Evolutionary conservation across 2,888 invertebrate genomes (phyloP), one percentile per base, ranked within the genome.

Genomic region (Folsomia manolachei): DNA sequence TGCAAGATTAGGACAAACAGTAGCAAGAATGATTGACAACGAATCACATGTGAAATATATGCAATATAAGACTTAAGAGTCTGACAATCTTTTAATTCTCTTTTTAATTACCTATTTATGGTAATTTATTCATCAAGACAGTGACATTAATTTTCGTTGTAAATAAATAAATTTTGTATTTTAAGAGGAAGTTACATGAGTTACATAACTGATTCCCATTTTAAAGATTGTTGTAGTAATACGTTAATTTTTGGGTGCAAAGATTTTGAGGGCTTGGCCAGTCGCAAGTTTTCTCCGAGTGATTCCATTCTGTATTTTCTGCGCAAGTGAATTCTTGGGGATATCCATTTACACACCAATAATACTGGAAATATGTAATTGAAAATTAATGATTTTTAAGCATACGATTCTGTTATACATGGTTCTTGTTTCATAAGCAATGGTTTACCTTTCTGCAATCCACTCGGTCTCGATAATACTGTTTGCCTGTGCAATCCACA

Each of bases 311-410:
- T 0, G 92, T 90, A 24, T 91, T 91, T 0, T 88, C 86, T 77
- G 89, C 88, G 82, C 95, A 95, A n/a, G 87, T 86, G 82, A 92
- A 91, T 80, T 89, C 88, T 68, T 89, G 84, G 1, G 90, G 89
- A 82, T 89, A 88, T 4, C 91, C 92, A 83, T 92, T 90, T 23
- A 91, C 91, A 82, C 95, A 95, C 73, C 92, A 89, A 86, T 91
- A 94, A 82, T 93, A 95, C 93, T 94, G 84, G 60, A 85, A 86
- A 64, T 60, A 60, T 60, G 23, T 60, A 63, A 4, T 9, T 24
- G 73, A 78, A 77, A 77, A 79, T 78, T 66, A 72, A 71, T 23
- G 56, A 2, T 26, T 4, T 26, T 26, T 23, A 69, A 14, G 25
- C 19, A n/a, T 61, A 14, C 21, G 27, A 2, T 19, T 56, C 25